These are phyloP conservation scores for Zaprionus ghesquierei DNA, from an alignment of 1,140 invertebrate genomes.

Conservation along the genomic window DNA sequence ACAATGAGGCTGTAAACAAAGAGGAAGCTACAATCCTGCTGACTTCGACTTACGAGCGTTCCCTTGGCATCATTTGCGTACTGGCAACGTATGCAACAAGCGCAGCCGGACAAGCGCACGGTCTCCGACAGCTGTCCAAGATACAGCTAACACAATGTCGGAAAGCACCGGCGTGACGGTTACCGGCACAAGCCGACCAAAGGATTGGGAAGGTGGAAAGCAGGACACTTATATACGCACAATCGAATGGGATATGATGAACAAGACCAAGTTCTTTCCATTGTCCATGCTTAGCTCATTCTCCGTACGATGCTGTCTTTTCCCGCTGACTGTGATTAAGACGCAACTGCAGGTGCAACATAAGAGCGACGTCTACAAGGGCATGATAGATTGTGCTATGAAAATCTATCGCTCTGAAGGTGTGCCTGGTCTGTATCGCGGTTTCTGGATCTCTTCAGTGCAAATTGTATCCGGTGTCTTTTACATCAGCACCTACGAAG, in stretches of 20 bases:
- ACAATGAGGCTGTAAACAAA: slow-evolving; percentile 60
- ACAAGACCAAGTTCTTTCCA: slow-evolving; percentile 96
- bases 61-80: slow-evolving; percentile 6
- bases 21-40: background rate
- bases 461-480: slow-evolving; percentile 93
- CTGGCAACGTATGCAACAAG: slow-evolving; percentile 54
- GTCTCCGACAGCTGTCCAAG: slow-evolving; percentile 49
- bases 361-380: slow-evolving; percentile 92
- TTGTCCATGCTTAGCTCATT: slow-evolving; percentile 94
- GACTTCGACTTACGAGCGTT: slow-evolving; percentile 4
- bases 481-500: slow-evolving; percentile 98
- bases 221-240: slow-evolving; percentile 87
- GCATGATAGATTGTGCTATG: slow-evolving; percentile 94
- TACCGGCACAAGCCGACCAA: slow-evolving; percentile 22
- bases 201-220: background rate
- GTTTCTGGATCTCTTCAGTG: slow-evolving; percentile 96
- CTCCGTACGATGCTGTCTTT: slow-evolving; percentile 93
- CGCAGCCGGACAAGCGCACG: slow-evolving; percentile 24
- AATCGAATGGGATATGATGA: slow-evolving; percentile 99
- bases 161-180: slow-evolving; percentile 47
- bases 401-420: slow-evolving; percentile 97
- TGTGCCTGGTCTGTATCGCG: slow-evolving; percentile 93
- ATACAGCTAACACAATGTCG: slow-evolving; percentile 66
- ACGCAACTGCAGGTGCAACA: slow-evolving; percentile 96
- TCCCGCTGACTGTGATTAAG: slow-evolving; percentile 98